Percentiles rank a stretch among this genome's conserved stretches.
phyloP scores from a whole-genome alignment of 2,113 vertebrate species.

The Oreochromis spilurus region DNA sequence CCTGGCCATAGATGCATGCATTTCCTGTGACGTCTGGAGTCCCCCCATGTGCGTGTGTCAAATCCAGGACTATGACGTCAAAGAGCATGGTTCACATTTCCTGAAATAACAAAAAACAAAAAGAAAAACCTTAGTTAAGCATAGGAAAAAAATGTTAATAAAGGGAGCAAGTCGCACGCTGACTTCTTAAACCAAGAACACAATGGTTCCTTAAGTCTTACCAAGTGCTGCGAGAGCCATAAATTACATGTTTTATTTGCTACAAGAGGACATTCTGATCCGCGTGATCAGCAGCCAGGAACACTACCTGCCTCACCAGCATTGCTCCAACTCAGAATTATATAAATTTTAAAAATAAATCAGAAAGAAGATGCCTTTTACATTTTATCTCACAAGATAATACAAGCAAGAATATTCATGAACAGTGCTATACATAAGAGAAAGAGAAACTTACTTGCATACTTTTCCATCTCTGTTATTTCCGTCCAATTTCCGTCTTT shows the following conservation, averaged over 20 bases:
- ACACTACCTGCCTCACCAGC: neutral
- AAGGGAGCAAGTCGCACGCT: neutral
- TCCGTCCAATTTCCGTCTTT: neutral
- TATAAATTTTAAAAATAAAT: neutral
- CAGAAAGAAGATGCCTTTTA: neutral
- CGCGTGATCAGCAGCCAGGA: neutral
- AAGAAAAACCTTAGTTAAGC: neutral
- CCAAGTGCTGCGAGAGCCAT: neutral
- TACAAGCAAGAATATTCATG: neutral
- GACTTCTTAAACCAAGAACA: neutral
- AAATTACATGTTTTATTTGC: neutral
- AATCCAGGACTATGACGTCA: constrained; percentile 6
- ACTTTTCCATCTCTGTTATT: neutral
- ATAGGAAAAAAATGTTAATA: neutral
- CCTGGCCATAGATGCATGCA: neutral
- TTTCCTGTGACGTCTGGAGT: neutral
- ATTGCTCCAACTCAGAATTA: neutral
- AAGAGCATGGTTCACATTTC: neutral
- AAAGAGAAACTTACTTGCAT: neutral
- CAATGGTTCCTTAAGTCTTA: neutral
- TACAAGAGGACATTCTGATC: neutral
- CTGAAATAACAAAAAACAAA: neutral
- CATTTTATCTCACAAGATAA: neutral
- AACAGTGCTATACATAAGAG: neutral
- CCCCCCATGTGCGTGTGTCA: neutral